A percentile compares a stretch with the other conserved stretches of the same genome.
Conservation (phyloP, 1,140 invertebrate species). For the Pararge aegeria region DNA sequence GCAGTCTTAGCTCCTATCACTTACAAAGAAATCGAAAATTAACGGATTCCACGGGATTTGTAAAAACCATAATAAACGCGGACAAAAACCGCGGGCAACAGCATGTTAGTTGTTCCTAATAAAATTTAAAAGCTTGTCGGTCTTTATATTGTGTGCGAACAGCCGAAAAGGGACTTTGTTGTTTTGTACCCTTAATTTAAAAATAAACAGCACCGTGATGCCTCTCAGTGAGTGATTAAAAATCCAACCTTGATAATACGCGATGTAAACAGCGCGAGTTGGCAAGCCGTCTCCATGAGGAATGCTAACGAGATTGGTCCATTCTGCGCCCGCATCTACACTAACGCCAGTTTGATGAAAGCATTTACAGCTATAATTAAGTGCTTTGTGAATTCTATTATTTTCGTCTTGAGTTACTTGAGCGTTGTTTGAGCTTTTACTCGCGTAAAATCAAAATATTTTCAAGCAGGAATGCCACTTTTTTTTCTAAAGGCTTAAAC, state of each 20-base stretch:
- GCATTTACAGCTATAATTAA: slow-evolving; percentile 45
- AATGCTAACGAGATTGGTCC: slow-evolving; percentile 58
- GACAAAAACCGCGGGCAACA: too few relatives aligned
- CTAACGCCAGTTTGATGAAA: slow-evolving; percentile 43
- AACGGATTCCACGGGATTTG: too few relatives aligned
- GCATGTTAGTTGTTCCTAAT: too few relatives aligned
- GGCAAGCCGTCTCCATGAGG: slow-evolving; percentile 50
- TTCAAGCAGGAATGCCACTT: background rate
- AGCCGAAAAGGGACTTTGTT: too few relatives aligned
- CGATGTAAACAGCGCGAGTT: slow-evolving; percentile 49
- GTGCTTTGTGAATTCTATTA: slow-evolving; percentile 6
- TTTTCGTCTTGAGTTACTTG: slow-evolving; percentile 1
- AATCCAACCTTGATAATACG: slow-evolving; percentile 57
- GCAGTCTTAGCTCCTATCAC: too few relatives aligned
- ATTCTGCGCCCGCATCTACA: slow-evolving; percentile 40
- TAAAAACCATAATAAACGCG: too few relatives aligned
- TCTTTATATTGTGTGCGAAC: too few relatives aligned
- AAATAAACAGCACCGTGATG: background rate
- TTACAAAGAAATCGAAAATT: too few relatives aligned
- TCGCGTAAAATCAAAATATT: background rate
- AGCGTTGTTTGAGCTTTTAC: background rate
- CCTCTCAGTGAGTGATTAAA: slow-evolving; percentile 42
- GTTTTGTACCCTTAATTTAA: background rate
- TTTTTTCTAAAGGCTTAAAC: too few relatives aligned
- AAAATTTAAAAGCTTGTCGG: too few relatives aligned